Conservation (phyloP, 1,140 invertebrate genomes). For the Paralvinella palmiformis region DNA sequence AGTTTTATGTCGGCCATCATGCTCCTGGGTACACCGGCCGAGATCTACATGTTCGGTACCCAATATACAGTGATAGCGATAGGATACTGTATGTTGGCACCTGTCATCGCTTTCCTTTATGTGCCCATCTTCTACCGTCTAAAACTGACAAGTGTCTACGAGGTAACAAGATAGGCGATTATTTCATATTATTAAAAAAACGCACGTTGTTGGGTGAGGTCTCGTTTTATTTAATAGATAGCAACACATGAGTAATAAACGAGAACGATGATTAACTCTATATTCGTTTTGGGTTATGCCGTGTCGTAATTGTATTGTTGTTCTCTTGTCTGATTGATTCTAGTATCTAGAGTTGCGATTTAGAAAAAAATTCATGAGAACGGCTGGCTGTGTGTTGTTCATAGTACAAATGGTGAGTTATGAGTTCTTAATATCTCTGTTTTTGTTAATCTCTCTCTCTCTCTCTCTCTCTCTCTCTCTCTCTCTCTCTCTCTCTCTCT, state of each 20-base stretch:
- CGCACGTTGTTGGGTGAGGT: no score
- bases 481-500: no score
- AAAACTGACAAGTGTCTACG: constrained; percentile 41
- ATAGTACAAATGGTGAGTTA: constrained; percentile 53
- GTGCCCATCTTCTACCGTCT: constrained; percentile 46
- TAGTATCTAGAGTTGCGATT: constrained; percentile 70
- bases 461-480: no score
- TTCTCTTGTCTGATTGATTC: constrained; percentile 31
- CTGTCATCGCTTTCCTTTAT: constrained; percentile 30
- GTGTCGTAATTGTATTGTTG: neutral
- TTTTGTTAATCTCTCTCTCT: no score
- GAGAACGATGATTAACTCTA: no score
- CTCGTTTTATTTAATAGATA: no score
- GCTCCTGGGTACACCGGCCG: constrained; percentile 71
- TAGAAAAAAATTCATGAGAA: constrained; percentile 27
- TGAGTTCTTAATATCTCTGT: no score
- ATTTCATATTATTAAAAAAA: no score
- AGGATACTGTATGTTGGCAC: constrained; percentile 30
- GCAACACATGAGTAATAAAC: no score
- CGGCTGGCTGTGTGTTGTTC: constrained; percentile 31
- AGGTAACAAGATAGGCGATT: constrained; percentile 29
- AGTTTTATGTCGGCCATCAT: constrained; percentile 86
- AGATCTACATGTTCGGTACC: constrained; percentile 61
- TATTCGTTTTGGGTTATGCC: neutral
- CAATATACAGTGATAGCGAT: constrained; percentile 34